These are phyloP conservation scores for Stegophylla sp. DNA, from an alignment of 2,888 invertebrate species.

Conservation along the genomic window DNA sequence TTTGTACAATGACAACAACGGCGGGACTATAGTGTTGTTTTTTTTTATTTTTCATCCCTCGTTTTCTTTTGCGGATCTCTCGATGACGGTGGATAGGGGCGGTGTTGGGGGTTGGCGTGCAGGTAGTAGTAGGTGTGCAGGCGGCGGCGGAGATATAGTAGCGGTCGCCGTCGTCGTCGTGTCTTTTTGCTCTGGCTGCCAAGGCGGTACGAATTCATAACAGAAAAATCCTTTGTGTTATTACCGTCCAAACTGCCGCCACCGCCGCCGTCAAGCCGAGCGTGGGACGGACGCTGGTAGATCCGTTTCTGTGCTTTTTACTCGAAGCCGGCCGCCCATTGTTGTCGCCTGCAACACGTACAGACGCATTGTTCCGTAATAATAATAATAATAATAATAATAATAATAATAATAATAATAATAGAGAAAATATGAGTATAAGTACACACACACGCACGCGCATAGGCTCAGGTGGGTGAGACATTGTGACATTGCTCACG, in stretches of 20 bases:
- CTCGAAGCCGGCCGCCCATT: slow-evolving; percentile 30
- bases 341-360: slow-evolving; percentile 52
- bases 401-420: not conserved
- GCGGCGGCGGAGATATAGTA: no score
- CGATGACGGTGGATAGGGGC: no score
- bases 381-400: slow-evolving; percentile 10
- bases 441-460: not conserved
- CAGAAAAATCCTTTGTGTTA: slow-evolving; percentile 41
- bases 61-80: not conserved
- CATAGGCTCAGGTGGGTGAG: no score
- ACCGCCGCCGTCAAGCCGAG: slow-evolving; percentile 7
- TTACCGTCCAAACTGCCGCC: slow-evolving; percentile 27
- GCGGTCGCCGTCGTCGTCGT: not conserved
- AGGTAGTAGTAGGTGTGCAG: no score
- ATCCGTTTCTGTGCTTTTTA: slow-evolving; percentile 53
- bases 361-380: not conserved
- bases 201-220: slow-evolving; percentile 21
- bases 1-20: slow-evolving; percentile 27
- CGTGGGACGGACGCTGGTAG: slow-evolving; percentile 7
- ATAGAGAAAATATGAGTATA: not conserved
- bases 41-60: no score
- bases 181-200: not conserved
- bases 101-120: no score
- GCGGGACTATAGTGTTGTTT: not conserved
- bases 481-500: no score